Evolutionary conservation across 2,888 invertebrate genomes (phyloP), one percentile per base, ranked within the genome.

Genomic region (Phymatocera aterrima): DNA sequence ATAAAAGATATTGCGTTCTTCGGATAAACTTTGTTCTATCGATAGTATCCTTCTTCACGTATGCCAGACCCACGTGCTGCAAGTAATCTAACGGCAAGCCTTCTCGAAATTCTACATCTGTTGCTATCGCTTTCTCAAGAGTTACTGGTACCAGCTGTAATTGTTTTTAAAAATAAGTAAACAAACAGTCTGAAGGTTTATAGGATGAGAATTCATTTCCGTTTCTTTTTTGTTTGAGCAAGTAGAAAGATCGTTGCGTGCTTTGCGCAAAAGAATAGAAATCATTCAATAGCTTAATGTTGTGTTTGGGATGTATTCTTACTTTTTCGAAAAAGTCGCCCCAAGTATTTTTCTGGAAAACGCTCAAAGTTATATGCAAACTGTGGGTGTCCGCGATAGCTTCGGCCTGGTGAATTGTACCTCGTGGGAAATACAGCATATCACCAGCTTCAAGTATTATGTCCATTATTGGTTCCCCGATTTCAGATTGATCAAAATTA

Each of bases 331-430:
- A 91, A 5, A 98, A 92, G 92, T 99, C 97, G 34, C 95, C 96
- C 94, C 96, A 99, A 0, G 97, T 93, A 88, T 97, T 97, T 85
- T 94, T 95, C 88, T 99, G 98, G 87, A 97, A 98, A 85, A 97
- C 95, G 70, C 98, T 98, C 3, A 99, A 91, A 0, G 99, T 99
- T 4, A 99, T 94, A 90, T 99, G 99, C 2, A 99, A 92, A 1
- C 99, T 99, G 91, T 99, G 98, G 37, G 93, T 92, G 46, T 95
- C 94, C 18, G 94, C 93, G 80, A 95, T 93, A 0, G 98, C 96
- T 77, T 93, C 92, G 1, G 95, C 98, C 91, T 98, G 96, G 88
- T 97, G 97, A 77, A 97, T 96, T 31, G 94, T 95, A 78, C 97
- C 97, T 74, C 97, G 93, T 0, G 99, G 99, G 87, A 99, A 97